These are phyloP conservation scores for Blomia tropicalis DNA, from an alignment of 2,888 invertebrate species.

Conservation along the genomic window DNA sequence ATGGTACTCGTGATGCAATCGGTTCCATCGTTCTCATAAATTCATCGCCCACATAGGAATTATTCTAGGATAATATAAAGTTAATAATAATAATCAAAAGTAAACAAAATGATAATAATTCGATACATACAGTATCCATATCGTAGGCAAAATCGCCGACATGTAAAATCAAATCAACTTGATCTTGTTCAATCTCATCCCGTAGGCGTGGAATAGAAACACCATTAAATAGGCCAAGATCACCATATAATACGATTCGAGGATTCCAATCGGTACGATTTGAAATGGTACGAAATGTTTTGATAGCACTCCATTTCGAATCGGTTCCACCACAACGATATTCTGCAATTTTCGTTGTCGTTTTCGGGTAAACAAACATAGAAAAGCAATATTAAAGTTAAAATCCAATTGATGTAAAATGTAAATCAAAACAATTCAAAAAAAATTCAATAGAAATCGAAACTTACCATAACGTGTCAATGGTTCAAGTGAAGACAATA, in stretches of 20 bases:
- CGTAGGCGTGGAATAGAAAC: constrained; percentile 20
- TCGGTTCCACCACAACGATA: constrained; percentile 32
- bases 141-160: constrained; percentile 27
- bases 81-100: background rate
- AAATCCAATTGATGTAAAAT: too few species aligned
- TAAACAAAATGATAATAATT: background rate
- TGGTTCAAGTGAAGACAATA: constrained; percentile 36
- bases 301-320: constrained; percentile 33
- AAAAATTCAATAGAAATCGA: background rate
- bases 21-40: constrained; percentile 84
- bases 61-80: constrained; percentile 16
- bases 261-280: constrained; percentile 31
- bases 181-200: constrained; percentile 20
- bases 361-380: too few species aligned
- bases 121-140: constrained; percentile 22
- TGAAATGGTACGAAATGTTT: constrained; percentile 33
- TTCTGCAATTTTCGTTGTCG: too few species aligned
- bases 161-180: constrained; percentile 25
- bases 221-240: constrained; percentile 32
- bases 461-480: constrained; percentile 22
- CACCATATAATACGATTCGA: constrained; percentile 33
- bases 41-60: constrained; percentile 50
- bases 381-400: constrained; percentile 27
- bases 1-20: constrained; percentile 72
- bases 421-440: background rate